A percentile compares a stretch with the other conserved stretches of the same genome.
Evolutionary conservation across 2,113 vertebrate species (phyloP).

Genomic region (Lonchura striata): DNA sequence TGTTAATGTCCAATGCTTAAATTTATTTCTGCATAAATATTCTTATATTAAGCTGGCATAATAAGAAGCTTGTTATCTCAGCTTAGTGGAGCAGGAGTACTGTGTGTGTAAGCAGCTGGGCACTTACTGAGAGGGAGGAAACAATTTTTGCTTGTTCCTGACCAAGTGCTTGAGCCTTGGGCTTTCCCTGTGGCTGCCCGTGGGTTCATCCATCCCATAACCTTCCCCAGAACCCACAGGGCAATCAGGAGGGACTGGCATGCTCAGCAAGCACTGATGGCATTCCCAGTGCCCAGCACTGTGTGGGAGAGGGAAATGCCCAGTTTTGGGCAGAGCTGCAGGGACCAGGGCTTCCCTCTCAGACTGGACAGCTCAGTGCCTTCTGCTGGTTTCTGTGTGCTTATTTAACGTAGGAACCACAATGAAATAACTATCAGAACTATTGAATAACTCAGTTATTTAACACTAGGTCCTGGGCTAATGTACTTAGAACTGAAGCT

Average conservation of each 20-base stretch:
- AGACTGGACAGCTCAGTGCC: not conserved
- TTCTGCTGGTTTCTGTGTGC: not conserved
- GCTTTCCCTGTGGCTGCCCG: not conserved
- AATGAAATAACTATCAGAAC: not conserved
- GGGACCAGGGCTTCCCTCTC: not conserved
- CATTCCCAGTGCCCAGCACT: not conserved
- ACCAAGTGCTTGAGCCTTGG: no score
- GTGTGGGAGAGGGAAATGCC: not conserved
- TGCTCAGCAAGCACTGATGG: rapidly evolving
- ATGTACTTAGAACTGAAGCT: not conserved
- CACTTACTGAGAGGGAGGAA: not conserved
- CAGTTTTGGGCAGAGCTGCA: not conserved
- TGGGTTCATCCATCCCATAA: not conserved
- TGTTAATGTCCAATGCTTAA: not conserved
- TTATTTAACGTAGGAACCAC: not conserved
- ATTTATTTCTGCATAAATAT: not conserved
- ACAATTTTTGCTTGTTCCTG: not conserved
- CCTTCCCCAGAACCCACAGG: not conserved
- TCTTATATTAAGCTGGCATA: not conserved
- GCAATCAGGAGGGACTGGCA: no score
- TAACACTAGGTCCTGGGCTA: not conserved
- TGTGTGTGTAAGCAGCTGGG: not conserved
- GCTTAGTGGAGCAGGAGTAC: not conserved
- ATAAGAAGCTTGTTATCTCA: not conserved
- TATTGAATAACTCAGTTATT: not conserved